Evolutionary conservation across 2,888 invertebrate species (phyloP), one percentile per base, ranked within the genome.

Genomic region (Lampropteryx suffumata): DNA sequence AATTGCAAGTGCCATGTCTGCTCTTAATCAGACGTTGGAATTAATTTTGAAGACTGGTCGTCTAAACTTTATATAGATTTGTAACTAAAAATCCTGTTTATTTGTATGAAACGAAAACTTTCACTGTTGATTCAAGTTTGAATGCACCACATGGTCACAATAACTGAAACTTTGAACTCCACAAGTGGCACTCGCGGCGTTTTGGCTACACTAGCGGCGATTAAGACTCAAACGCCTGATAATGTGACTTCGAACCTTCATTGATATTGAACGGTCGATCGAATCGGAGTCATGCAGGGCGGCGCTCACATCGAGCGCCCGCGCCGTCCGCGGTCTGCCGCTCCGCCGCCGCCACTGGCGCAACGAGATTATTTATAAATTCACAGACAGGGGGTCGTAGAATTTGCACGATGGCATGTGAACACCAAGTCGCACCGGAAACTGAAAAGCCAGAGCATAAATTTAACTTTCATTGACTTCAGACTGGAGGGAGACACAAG

Each of bases 371-470:
- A 90, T 90, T 89, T 89, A 89, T 90, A 90, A 89, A 88, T 89
- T 84, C 80, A 81, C 82, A 86, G 84, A 88, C 86, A 88, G 82
- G 85, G 87, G 90, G 89, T 89, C 88, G 87, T 85, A 89, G 87
- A 82, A 88, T 82, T 88, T 76, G 88, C 86, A 83, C 79, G 79
- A 65, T 73, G 84, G 80, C 79, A 86, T 84, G 83, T 17, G 34
- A 42, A 73, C 78, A 79, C 65, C 79, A 76, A 71, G 71, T 76
- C 80, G 65, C 73, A 70, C 83, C 83, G 84, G 86, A 88, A 88
- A 76, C 73, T 46, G 51, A 37, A 35, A 46, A 36, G 47, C 17
- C 34, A 28, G 13, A 39, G 24, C 50, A 39, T 39, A 41, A 27
- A 37, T 37, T 28, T 17, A 42, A 42, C 37, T 50, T 39, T 4